Percentiles rank a stretch among this genome's conserved stretches.
phyloP scores from a whole-genome alignment of 2,797 vertebrate species.

The Psittacula echo region DNA sequence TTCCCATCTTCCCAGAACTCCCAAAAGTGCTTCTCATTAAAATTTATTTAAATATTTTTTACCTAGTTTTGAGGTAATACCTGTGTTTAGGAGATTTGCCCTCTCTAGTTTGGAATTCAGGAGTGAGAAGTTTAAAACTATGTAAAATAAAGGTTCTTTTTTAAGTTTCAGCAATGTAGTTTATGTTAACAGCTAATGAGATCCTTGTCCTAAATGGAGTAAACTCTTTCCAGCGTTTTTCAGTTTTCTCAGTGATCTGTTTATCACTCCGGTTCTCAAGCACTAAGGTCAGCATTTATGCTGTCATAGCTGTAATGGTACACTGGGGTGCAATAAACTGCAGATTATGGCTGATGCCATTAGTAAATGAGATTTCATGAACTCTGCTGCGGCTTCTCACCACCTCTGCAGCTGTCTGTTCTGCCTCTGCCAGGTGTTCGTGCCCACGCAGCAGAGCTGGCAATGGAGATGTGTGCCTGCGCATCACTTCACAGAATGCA shows the following conservation, averaged over 20 bases:
- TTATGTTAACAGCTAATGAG: neutral
- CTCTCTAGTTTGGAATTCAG: neutral
- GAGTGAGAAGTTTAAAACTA: neutral
- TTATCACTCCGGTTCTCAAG: neutral
- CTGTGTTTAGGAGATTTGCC: neutral
- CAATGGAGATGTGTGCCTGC: neutral
- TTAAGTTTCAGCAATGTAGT: neutral
- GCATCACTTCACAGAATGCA: neutral
- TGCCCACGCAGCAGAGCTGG: slow-evolving; percentile 34
- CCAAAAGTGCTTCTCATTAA: neutral
- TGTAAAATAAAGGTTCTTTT: neutral
- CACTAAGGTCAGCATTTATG: neutral
- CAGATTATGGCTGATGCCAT: neutral
- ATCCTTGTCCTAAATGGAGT: neutral
- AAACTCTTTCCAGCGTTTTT: neutral
- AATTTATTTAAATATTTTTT: neutral
- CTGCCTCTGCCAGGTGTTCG: slow-evolving; percentile 46
- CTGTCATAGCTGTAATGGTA: neutral
- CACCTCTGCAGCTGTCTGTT: slow-evolving; percentile 34
- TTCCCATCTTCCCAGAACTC: neutral
- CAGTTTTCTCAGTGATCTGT: neutral
- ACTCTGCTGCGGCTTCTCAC: neutral
- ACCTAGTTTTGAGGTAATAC: neutral
- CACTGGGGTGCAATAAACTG: neutral
- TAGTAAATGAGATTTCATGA: slow-evolving; percentile 2